A percentile compares a stretch with the other conserved stretches of the same genome.
Conservation (phyloP, 2,888 invertebrate species). For the Stenodera caucasica region DNA sequence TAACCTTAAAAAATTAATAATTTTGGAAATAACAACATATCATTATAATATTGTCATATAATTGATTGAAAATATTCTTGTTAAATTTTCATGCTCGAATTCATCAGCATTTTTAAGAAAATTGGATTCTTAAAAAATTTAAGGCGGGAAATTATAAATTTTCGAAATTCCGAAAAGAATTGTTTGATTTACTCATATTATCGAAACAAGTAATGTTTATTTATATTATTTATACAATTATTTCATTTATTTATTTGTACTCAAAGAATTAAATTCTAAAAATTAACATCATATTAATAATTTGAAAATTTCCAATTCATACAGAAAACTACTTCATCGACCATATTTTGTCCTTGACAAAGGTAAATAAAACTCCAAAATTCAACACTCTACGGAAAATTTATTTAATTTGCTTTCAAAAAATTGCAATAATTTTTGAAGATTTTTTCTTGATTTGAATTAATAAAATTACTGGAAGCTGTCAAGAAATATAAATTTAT, state of each 20-base stretch:
- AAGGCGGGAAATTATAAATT: neutral
- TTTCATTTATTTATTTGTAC: conserved; percentile 9
- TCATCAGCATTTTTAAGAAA: too few species aligned
- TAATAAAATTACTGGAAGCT: conserved; percentile 12
- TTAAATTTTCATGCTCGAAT: too few species aligned
- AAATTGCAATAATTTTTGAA: neutral
- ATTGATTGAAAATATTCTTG: too few species aligned
- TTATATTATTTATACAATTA: too few species aligned
- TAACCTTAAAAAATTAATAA: conserved; percentile 8
- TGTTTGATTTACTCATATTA: too few species aligned
- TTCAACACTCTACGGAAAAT: conserved; percentile 20
- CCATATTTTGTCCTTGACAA: conserved; percentile 33
- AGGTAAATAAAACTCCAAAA: conserved; percentile 45
- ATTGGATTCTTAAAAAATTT: neutral
- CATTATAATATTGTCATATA: too few species aligned
- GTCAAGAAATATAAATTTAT: conserved; percentile 28
- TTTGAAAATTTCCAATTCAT: conserved; percentile 1
- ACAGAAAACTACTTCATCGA: neutral
- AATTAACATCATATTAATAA: neutral
- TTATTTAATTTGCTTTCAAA: conserved; percentile 23
- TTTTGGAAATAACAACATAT: too few species aligned
- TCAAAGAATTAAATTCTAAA: conserved; percentile 12
- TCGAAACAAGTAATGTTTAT: too few species aligned
- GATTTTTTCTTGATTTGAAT: conserved; percentile 1
- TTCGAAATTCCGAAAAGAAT: neutral